These are phyloP conservation scores for Trissolcus brochymenae DNA, from an alignment of 2,888 invertebrate species.

Conservation along the genomic window DNA sequence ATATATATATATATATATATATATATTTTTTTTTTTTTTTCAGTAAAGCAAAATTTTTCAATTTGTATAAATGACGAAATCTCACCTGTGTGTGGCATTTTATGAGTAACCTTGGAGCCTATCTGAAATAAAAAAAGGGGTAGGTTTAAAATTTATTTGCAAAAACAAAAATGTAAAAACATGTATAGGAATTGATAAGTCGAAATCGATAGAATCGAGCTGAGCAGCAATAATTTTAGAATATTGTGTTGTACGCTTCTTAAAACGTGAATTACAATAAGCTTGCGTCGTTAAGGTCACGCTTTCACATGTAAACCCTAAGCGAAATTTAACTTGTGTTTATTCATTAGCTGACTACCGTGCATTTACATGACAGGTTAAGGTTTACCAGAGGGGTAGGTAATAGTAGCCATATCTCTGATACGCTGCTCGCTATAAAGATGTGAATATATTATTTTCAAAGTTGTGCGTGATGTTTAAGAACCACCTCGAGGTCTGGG, in stretches of 20 bases:
- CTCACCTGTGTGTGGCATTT: conserved; percentile 72
- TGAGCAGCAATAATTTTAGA: not conserved
- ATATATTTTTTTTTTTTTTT: too few species aligned
- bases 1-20: too few species aligned
- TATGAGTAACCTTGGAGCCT: conserved; percentile 57
- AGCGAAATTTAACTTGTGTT: conserved; percentile 75
- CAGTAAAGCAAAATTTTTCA: not conserved
- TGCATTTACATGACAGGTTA: conserved; percentile 69
- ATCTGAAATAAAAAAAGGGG: conserved; percentile 64
- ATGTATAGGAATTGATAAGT: not conserved
- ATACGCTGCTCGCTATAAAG: conserved; percentile 75
- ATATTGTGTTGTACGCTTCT: conserved; percentile 29
- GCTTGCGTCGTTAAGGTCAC: conserved; percentile 72
- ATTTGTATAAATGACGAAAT: conserved; percentile 1
- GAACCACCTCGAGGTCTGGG: conserved; percentile 55
- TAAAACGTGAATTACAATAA: conserved; percentile 66
- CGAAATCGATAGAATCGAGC: not conserved
- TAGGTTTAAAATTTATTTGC: not conserved
- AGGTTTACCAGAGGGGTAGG: conserved; percentile 58
- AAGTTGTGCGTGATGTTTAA: conserved; percentile 72
- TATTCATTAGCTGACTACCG: conserved; percentile 72
- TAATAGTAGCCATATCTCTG: conserved; percentile 69
- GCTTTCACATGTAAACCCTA: conserved; percentile 73
- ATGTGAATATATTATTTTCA: conserved; percentile 75
- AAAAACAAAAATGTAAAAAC: not conserved